Base-by-base conservation (phyloP, 2,888 invertebrate species). In the Bellardia bayeri region DNA sequence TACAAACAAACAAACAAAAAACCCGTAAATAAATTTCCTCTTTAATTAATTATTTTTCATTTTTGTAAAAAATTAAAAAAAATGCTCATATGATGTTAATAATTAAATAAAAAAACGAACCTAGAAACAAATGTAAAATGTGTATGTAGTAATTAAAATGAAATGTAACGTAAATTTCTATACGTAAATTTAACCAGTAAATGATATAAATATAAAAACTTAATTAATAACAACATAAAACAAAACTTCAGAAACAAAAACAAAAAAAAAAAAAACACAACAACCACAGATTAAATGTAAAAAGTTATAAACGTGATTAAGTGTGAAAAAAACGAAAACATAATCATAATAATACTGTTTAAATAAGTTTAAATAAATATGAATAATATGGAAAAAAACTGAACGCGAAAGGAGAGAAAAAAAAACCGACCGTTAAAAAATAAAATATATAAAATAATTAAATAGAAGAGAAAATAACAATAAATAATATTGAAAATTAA, bases 361-460 rank as follows among this genome's bases (percentile, higher is more conserved):
- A 68, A 68, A 63, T 80, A 80, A 63, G 49, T 63, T 80, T 23
- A 69, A 71, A 51, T 61, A 69, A 61, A 71, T 49, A 61, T 5
- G 16, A 68, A 6, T 13, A 69, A 61, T 37, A 23, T 37, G 1
- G 8, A 56, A 14, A 66, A 23, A 56, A 8, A 30, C 30, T 30
- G 14, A 42, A 23, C 23, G 23, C 23, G 1, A 23, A 45, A 49
- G 49, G 49, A 63, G 33, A 13, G 37, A 13, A 54, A 66, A 14
- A 68, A 14, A 30, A n/a, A n/a, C n/a, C n/a, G n/a, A n/a, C 58
- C 3, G 40, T 30, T 51, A 69, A 54, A 8, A 61, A 14, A 68
- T 40, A 54, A 72, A 69, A 68, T 68, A 58, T 40, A 54, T 68
- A 40, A 63, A 45, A 16, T 64, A 78, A 78, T 83, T 75, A 63